Percentiles rank a stretch among this genome's conserved stretches.
phyloP scores from a whole-genome alignment of 2,888 invertebrate genomes.

The Noctua janthe region DNA sequence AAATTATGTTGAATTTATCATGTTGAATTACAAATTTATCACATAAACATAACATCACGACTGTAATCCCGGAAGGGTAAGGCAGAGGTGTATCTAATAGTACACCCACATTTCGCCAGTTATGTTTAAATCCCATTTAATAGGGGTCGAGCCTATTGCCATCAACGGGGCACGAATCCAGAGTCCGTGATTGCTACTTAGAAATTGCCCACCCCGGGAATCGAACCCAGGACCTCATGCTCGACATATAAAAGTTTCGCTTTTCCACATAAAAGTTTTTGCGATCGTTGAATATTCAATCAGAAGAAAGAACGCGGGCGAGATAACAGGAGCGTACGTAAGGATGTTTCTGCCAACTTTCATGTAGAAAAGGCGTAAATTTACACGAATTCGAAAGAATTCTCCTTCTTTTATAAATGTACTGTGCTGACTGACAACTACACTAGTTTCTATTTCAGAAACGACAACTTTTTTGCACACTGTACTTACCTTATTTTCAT shows the following conservation, averaged over 20 bases:
- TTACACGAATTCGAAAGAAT: neutral
- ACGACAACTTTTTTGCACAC: neutral
- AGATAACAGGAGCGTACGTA: neutral
- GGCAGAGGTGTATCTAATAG: too few species aligned
- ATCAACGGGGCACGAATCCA: too few species aligned
- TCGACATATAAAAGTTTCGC: too few species aligned
- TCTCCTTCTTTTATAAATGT: neutral
- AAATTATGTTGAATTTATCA: neutral
- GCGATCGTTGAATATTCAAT: neutral
- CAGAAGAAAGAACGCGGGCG: neutral
- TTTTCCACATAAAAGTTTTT: neutral
- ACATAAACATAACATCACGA: too few species aligned
- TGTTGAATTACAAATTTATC: neutral
- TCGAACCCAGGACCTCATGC: too few species aligned
- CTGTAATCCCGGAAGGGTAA: too few species aligned
- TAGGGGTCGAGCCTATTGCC: too few species aligned
- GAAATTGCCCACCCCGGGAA: too few species aligned
- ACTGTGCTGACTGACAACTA: neutral
- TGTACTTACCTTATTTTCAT: neutral
- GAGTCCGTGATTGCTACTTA: too few species aligned
- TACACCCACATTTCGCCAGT: too few species aligned
- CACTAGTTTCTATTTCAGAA: neutral
- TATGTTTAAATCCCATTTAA: too few species aligned
- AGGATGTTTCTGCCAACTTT: neutral
- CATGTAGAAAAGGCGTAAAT: neutral